phyloP scores from a whole-genome alignment of 2,113 vertebrate genomes.

The Spea bombifrons region DNA sequence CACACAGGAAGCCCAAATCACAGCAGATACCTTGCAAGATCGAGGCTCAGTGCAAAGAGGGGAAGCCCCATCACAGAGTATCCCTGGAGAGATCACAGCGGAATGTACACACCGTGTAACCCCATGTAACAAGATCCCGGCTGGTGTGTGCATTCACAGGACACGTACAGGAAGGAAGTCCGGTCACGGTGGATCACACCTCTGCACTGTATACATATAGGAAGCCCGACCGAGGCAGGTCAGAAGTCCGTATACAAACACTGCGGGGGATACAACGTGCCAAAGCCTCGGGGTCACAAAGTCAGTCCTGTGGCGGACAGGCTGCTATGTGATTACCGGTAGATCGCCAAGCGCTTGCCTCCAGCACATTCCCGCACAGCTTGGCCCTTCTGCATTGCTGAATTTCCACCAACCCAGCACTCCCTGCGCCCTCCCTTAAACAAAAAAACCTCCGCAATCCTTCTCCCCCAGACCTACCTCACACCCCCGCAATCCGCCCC shows the following conservation, averaged over 20 bases:
- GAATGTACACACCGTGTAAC: not conserved
- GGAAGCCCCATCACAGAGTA: not conserved
- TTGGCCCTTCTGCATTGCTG: constrained; percentile 47
- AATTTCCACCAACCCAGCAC: constrained; percentile 2
- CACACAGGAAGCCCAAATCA: not conserved
- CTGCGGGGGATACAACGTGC: not conserved
- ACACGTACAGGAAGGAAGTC: constrained; percentile 19
- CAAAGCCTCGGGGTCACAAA: not conserved
- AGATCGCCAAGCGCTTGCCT: constrained; percentile 13
- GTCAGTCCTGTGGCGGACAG: not conserved
- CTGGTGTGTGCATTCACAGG: not conserved
- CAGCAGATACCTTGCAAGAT: constrained; percentile 1
- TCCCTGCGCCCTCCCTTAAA: not conserved
- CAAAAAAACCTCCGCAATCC: constrained; percentile 15
- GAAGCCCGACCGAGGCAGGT: not conserved
- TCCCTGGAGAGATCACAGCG: not conserved
- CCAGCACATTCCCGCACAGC: constrained; percentile 46
- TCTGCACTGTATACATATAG: not conserved
- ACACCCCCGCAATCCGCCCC: constrained; percentile 32
- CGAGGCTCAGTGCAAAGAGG: not conserved
- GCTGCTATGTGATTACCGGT: constrained; percentile 18
- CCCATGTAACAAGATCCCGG: not conserved
- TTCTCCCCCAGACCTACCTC: constrained; percentile 1
- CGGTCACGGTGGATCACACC: not conserved
- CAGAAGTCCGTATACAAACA: not conserved